A percentile compares a stretch with the other conserved stretches of the same genome.
These are phyloP conservation scores for Coenonympha glycerion DNA, from an alignment of 2,888 invertebrate genomes.

Conservation along the genomic window DNA sequence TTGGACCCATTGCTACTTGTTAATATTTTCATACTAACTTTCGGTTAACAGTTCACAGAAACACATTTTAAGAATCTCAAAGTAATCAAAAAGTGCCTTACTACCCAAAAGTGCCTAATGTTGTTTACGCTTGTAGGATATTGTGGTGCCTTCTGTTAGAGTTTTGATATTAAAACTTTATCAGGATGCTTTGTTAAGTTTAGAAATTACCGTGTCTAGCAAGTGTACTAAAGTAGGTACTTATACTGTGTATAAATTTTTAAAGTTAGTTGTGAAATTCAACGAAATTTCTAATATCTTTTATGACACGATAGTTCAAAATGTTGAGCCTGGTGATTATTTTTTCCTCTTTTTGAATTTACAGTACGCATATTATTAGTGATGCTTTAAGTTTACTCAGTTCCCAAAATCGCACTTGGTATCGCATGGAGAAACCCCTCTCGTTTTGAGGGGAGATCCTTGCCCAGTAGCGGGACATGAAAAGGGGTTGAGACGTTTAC, in stretches of 20 bases:
- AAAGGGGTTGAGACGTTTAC: too few relatives aligned
- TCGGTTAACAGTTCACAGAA: background rate
- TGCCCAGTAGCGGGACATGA: too few relatives aligned
- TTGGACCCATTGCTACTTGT: background rate
- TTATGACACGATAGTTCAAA: conserved; percentile 16
- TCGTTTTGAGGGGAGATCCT: too few relatives aligned
- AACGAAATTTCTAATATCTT: background rate
- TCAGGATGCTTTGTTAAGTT: conserved; percentile 34
- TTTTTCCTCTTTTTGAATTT: conserved; percentile 37
- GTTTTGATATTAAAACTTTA: conserved; percentile 41
- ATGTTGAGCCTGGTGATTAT: conserved; percentile 39
- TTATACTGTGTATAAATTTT: conserved; percentile 8
- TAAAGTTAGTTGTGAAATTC: background rate
- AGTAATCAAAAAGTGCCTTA: conserved; percentile 54
- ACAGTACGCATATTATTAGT: too few relatives aligned
- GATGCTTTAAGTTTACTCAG: too few relatives aligned
- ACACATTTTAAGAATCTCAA: background rate
- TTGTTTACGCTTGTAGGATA: conserved; percentile 27
- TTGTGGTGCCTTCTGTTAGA: conserved; percentile 41
- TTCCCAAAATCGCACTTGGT: too few relatives aligned
- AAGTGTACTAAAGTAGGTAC: conserved; percentile 1
- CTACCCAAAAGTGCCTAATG: conserved; percentile 47
- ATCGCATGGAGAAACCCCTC: too few relatives aligned
- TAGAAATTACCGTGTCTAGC: conserved; percentile 14
- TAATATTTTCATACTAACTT: background rate